Evolutionary conservation across 2,113 vertebrate species (phyloP).

Genomic region (Callithrix jacchus): DNA sequence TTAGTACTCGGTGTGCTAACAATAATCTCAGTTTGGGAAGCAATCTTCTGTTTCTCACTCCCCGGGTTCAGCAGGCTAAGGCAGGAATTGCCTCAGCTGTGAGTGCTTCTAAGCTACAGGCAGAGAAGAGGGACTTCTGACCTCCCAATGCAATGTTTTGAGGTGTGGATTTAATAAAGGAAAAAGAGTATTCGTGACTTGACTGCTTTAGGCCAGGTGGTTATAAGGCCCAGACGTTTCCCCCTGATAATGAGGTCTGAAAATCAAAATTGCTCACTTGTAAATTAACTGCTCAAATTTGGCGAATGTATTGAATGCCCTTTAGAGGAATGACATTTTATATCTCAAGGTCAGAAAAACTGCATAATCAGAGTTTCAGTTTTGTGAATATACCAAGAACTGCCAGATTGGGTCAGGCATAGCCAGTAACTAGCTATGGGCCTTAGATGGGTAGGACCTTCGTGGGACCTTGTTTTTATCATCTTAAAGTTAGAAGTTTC

Average conservation of each 20-base stretch:
- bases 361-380: not conserved
- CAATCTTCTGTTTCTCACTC: conserved; percentile 8
- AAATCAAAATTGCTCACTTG: conserved; percentile 42
- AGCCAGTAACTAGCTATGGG: not conserved
- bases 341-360: conserved; percentile 16
- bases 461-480: not conserved
- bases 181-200: not conserved
- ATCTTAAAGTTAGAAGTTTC: not conserved
- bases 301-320: not conserved
- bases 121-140: not conserved
- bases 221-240: conserved; percentile 1
- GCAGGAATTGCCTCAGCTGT: not conserved
- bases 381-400: not conserved
- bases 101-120: not conserved
- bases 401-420: not conserved
- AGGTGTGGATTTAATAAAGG: not conserved
- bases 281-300: not conserved
- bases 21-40: conserved; percentile 5
- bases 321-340: conserved; percentile 38
- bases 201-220: not conserved
- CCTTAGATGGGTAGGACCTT: not conserved
- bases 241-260: not conserved
- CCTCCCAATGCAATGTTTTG: not conserved
- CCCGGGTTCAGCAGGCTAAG: not conserved
- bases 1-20: not conserved